A percentile compares a stretch with the other conserved stretches of the same genome.
Conservation (phyloP, 1,140 invertebrate species). For the Bactericera cockerelli region DNA sequence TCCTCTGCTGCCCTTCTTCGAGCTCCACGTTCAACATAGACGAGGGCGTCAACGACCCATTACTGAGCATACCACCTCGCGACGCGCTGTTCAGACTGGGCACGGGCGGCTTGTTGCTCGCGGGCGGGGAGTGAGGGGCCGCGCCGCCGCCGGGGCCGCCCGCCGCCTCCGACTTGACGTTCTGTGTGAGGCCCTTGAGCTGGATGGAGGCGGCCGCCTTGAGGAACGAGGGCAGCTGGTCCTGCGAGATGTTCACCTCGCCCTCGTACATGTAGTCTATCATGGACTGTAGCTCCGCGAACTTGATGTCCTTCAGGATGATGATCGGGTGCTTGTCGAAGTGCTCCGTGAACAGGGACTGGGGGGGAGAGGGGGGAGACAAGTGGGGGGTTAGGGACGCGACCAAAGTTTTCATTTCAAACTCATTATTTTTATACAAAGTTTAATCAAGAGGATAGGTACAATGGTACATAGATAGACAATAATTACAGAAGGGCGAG, state of each 20-base stretch:
- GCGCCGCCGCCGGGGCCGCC: too few relatives aligned
- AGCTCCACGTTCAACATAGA: neutral
- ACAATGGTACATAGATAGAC: too few relatives aligned
- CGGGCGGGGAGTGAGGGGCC: neutral
- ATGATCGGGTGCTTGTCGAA: conserved; percentile 81
- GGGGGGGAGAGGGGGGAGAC: conserved; percentile 28
- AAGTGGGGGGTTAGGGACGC: neutral
- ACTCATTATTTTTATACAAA: too few relatives aligned
- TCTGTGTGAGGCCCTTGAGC: conserved; percentile 66
- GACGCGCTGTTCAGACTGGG: neutral
- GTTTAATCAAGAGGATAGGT: too few relatives aligned
- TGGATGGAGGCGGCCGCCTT: conserved; percentile 70
- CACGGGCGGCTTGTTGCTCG: neutral
- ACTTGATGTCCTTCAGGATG: conserved; percentile 79
- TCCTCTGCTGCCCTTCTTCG: neutral
- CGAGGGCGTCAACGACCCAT: neutral
- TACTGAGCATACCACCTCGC: neutral
- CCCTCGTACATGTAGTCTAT: conserved; percentile 89
- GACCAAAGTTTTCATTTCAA: too few relatives aligned
- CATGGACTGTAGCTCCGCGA: conserved; percentile 75
- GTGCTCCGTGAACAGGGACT: conserved; percentile 67
- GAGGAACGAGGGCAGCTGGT: conserved; percentile 71
- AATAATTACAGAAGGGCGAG: too few relatives aligned
- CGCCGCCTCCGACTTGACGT: neutral
- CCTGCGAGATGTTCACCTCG: conserved; percentile 82